phyloP scores from a whole-genome alignment of 2,888 invertebrate genomes.

The Blomia tropicalis region DNA sequence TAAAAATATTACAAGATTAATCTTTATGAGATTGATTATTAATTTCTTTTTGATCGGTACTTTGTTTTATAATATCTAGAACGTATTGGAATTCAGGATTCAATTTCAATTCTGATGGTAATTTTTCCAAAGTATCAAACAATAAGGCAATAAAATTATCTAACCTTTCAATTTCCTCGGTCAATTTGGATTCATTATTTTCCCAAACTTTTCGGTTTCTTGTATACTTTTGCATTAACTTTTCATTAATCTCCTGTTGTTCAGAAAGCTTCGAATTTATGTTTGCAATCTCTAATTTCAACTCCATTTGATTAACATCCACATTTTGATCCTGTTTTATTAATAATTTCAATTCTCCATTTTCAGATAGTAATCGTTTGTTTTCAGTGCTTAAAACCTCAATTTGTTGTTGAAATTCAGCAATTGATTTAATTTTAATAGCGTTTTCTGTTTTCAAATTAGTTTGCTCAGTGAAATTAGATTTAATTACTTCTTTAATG shows the following conservation, averaged over 20 bases:
- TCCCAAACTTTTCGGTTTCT: slow-evolving; percentile 26
- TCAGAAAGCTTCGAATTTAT: slow-evolving; percentile 25
- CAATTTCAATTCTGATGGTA: background rate
- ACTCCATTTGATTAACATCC: background rate
- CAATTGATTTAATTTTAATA: background rate
- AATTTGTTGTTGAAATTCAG: background rate
- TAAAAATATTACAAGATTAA: background rate
- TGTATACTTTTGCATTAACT: slow-evolving; percentile 27
- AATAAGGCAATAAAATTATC: slow-evolving; percentile 28
- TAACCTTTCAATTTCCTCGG: slow-evolving; percentile 27
- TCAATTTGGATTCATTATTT: slow-evolving; percentile 26
- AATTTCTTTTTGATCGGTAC: background rate
- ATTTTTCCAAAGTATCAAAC: slow-evolving; percentile 18
- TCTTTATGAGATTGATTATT: background rate
- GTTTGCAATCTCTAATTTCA: slow-evolving; percentile 24
- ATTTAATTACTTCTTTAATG: background rate
- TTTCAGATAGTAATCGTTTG: background rate
- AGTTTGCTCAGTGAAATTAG: background rate
- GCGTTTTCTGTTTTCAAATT: background rate
- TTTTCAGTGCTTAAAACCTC: background rate
- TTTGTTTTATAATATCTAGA: background rate
- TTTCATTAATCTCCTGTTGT: slow-evolving; percentile 26
- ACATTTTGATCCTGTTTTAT: background rate
- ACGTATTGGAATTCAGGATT: background rate
- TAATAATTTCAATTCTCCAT: background rate